Base-by-base conservation (phyloP, 1,140 invertebrate genomes). In the Latrodectus geometricus region DNA sequence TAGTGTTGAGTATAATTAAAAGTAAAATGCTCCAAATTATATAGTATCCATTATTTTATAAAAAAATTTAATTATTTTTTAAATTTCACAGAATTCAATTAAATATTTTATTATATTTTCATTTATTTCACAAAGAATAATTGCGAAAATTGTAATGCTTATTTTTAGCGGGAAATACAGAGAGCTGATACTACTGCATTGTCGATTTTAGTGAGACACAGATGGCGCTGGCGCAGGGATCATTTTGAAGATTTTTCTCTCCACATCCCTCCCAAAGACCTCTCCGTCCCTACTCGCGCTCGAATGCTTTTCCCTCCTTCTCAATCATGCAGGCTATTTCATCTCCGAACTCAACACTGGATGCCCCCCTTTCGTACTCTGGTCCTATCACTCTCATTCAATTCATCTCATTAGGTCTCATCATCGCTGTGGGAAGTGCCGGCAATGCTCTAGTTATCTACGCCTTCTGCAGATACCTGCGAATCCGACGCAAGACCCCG, bases 381-480 rank as follows among this genome's bases (percentile, higher is more conserved):
- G 61, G 56, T 12, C 8, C 68, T n/a, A 8, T 54, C 14, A 56
- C 81, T 7, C 80, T 88, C 17, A 78, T 84, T 65, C 77, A 88
- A 52, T 88, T 88, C 69, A 74, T 88, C 11, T 88, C 87, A 50
- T 48, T 88, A 52, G 87, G 87, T 20, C 65, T 88, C 14, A 72
- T 88, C 17, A 73, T 88, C 14, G 87, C 87, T 20, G 17, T 84
- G 0, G 87, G 75, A 15, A 79, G 81, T 61, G 80, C 87, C 12
- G 81, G 87, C 0, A 88, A 84, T 48, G 23, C 56, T 14, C 65
- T 88, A 3, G 87, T 79, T n/a, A 66, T 88, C 52, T 88, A 84
- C 23, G 87, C 80, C 20, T 84, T 88, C 65, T 48, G 80, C 15
- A 48, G 81, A 35, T 81, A 66, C 61, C 49, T 88, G 9, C 70